These are phyloP conservation scores for Coptodon bakossiorum DNA, from an alignment of 2,113 vertebrate genomes.

Conservation along the genomic window DNA sequence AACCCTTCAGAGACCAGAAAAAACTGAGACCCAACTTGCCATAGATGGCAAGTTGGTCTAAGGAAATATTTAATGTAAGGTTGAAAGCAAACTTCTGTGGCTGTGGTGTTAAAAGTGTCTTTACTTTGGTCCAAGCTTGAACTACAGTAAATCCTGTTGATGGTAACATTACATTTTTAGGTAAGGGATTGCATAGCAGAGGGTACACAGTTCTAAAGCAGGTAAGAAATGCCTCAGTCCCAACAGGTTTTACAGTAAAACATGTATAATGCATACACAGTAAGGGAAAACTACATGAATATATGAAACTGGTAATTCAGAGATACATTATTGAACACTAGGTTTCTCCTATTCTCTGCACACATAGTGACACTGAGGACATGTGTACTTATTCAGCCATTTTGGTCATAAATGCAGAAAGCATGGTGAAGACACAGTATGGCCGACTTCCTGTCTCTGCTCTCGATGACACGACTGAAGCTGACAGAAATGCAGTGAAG, in stretches of 20 bases:
- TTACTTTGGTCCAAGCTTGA: not conserved
- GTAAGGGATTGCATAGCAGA: not conserved
- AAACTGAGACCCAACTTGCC: not conserved
- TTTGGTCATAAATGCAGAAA: not conserved
- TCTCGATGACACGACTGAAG: not conserved
- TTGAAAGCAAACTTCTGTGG: not conserved
- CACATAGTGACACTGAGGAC: not conserved
- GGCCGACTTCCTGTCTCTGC: not conserved
- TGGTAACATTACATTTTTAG: not conserved
- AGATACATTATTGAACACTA: not conserved
- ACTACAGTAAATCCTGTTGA: not conserved
- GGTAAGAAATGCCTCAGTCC: not conserved
- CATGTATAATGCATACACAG: not conserved
- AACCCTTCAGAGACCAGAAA: conserved; percentile 24
- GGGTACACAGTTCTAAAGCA: not conserved
- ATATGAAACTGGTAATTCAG: not conserved
- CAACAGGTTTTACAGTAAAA: not conserved
- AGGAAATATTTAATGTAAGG: conserved; percentile 21
- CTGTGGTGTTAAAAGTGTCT: not conserved
- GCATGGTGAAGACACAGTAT: not conserved
- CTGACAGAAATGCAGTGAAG: not conserved
- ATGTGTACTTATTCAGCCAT: not conserved
- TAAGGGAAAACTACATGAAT: not conserved
- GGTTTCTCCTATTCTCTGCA: not conserved
- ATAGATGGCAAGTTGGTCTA: not conserved